phyloP scores from a whole-genome alignment of 2,888 invertebrate genomes.

The Torymus texanus region DNA sequence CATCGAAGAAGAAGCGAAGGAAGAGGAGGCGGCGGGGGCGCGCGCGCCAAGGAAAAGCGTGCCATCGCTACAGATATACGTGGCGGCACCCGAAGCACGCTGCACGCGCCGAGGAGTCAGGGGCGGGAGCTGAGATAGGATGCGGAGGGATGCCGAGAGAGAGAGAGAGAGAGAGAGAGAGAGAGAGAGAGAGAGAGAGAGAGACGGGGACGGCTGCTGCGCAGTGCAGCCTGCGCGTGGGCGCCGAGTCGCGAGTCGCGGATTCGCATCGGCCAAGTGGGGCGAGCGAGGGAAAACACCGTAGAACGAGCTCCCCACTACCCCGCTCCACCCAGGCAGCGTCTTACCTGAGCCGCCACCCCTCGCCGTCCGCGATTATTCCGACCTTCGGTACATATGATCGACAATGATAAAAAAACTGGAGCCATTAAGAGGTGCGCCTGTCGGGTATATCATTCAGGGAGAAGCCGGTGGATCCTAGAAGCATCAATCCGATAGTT shows the following conservation, averaged over 20 bases:
- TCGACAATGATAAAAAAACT: too few species aligned
- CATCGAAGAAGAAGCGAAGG: constrained; percentile 41
- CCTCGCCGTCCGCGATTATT: too few species aligned
- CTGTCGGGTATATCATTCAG: too few species aligned
- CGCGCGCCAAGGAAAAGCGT: constrained; percentile 1
- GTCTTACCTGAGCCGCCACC: too few species aligned
- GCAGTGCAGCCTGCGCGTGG: constrained; percentile 72
- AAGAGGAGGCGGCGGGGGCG: constrained; percentile 22
- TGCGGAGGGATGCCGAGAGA: constrained; percentile 42
- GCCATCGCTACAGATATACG: constrained; percentile 6
- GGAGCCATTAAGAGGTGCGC: too few species aligned
- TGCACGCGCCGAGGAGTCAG: background rate
- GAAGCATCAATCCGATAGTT: too few species aligned
- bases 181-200: constrained; percentile 57
- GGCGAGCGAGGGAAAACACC: constrained; percentile 57
- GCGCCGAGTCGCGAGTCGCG: constrained; percentile 21
- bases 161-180: too few species aligned
- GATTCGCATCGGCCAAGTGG: constrained; percentile 46
- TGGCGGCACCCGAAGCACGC: background rate
- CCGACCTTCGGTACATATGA: too few species aligned
- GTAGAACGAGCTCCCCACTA: constrained; percentile 6
- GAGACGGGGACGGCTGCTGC: constrained; percentile 64
- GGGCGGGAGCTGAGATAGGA: background rate
- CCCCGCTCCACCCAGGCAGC: too few species aligned
- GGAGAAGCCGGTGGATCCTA: too few species aligned